A percentile compares a stretch with the other conserved stretches of the same genome.
These are phyloP conservation scores for Cataglyphis altisquamis DNA, from an alignment of 2,888 invertebrate genomes.

Conservation along the genomic window DNA sequence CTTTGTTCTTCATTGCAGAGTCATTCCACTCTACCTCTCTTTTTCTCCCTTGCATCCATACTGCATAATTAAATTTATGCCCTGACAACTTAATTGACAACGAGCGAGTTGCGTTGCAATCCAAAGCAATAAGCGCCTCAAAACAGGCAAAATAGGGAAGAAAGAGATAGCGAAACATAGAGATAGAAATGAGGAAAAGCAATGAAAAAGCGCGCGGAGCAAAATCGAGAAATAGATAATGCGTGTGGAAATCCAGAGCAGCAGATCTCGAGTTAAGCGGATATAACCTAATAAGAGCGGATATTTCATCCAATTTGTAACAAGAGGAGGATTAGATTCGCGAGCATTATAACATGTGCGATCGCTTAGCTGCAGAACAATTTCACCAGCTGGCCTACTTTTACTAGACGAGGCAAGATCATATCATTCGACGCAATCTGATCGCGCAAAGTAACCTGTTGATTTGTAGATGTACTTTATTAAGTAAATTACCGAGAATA, in stretches of 20 bases:
- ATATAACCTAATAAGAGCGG: slow-evolving; percentile 67
- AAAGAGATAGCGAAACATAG: not conserved
- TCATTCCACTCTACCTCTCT: not conserved
- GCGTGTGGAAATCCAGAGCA: slow-evolving; percentile 44
- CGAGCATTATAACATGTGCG: slow-evolving; percentile 58
- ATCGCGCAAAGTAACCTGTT: slow-evolving; percentile 73
- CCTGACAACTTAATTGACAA: slow-evolving; percentile 71
- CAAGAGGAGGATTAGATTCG: slow-evolving; percentile 61
- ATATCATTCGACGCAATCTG: slow-evolving; percentile 19
- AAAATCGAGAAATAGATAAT: slow-evolving; percentile 42
- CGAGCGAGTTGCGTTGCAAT: slow-evolving; percentile 43
- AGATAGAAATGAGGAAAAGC: slow-evolving; percentile 8
- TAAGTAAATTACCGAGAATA: slow-evolving; percentile 51
- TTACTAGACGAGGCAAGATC: slow-evolving; percentile 62
- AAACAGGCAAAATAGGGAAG: not conserved
- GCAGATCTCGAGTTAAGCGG: slow-evolving; percentile 62
- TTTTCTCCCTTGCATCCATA: not conserved
- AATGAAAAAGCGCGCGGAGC: slow-evolving; percentile 19
- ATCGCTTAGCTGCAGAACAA: slow-evolving; percentile 60
- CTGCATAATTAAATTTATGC: slow-evolving; percentile 78
- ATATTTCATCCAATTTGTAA: slow-evolving; percentile 74
- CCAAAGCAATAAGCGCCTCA: slow-evolving; percentile 26
- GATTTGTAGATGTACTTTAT: slow-evolving; percentile 76
- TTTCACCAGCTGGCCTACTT: slow-evolving; percentile 53
- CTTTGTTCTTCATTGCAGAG: not conserved